Base-by-base conservation (phyloP, 2,113 vertebrate genomes). In the Ellobius talpinus region DNA sequence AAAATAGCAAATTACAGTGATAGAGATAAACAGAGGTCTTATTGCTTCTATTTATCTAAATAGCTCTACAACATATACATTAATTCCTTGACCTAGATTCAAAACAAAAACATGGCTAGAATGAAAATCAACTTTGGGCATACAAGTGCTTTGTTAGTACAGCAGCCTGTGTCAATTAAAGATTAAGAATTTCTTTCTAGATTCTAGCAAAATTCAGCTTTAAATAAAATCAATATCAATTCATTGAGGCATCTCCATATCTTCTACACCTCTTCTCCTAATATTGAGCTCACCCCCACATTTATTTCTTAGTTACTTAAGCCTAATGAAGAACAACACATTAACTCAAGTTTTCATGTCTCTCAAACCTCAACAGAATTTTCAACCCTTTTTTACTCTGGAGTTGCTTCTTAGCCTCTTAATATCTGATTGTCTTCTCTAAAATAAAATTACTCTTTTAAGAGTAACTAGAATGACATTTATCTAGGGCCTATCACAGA, bases 231-330 rank as follows among this genome's bases (percentile, higher is more conserved):
- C 84, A 24, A 68, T 45, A 1, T 73, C 24, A 9, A 17, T 90
- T 13, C 63, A 45, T 63, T 70, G 5, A 23, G 66, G 45, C 23
- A 26, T 9, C 6, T 55, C 52, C 47, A 50, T 55, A 61, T 39
- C 1, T 81, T 29, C 42, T 76, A 26, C 42, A 14, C 1, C 13
- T 50, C 13, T 42, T 0, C 1, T 36, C 14, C 17, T 13, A 66
- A 2, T 63, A n/a, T 12, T 55, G 19, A 13, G 7, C 31, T 0
- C 68, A 6, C 4, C 1, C 24, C 68, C 21, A 33, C 23, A 4
- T 33, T 86, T 24, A 24, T 9, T 19, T 66, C 26, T 74, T 55
- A 79, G 26, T 68, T 72, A 19, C 31, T 65, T 14, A 52, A 29
- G 14, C 16, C 24, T 61, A 73, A 47, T 45, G 23, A 7, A 89